Base-by-base conservation (phyloP, 2,113 vertebrate genomes). In the Vimba vimba region DNA sequence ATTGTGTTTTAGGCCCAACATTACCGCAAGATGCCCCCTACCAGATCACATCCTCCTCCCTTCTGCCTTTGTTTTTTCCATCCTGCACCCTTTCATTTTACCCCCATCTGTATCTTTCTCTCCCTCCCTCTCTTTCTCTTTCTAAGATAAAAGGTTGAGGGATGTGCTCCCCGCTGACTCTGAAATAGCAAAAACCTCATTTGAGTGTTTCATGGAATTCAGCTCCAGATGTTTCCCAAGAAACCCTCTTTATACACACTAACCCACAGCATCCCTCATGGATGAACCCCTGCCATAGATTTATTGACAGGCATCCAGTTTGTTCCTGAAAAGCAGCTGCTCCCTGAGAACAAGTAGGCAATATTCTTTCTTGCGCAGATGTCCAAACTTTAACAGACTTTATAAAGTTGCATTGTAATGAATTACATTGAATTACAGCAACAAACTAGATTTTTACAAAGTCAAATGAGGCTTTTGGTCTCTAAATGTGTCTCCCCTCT, bases 281-380 rank as follows among this genome's bases (percentile, higher is more conserved):
- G 83, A 78, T 59, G 27, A 77, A 87, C 73, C 91, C 86, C 85
- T 87, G 88, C 84, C 83, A 84, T 86, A 78, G 76, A 90, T 92
- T 91, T 89, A 93, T 92, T 92, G 87, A 87, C 91, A 93, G 90
- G 91, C 88, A 91, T 83, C 86, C 86, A 89, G 81, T 85, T 87
- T 57, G 57, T 89, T 91, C 80, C 88, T 86, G 47, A 87, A 81
- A 86, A 85, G 86, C 87, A 86, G 33, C 82, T 30, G 71, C 68
- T 82, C 64, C 88, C 83, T 89, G 89, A 73, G 71, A 89, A 91
- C 92, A 86, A 89, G 88, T 91, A 88, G 88, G 84, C 52, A 88
- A 64, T 9, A 45, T 45, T 27, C 68, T 80, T 21, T 91, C 89
- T 90, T 69, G 90, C 84, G 85, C 89, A 86, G 75, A 52, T 87